These are phyloP conservation scores for Heteromormyrus szaboi DNA, from an alignment of 2,797 vertebrate genomes.

Conservation along the genomic window DNA sequence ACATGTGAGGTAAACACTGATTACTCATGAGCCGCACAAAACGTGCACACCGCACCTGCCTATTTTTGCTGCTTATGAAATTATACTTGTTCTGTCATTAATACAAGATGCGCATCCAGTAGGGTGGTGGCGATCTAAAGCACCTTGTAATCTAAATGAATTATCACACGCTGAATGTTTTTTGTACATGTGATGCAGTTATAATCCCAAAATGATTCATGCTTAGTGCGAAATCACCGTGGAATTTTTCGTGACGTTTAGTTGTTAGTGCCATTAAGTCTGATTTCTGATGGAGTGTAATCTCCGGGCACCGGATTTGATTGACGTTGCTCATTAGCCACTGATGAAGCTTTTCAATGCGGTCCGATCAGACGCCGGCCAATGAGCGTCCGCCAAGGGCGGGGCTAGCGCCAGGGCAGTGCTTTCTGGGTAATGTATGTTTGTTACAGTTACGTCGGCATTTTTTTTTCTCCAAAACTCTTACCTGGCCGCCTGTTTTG, in stretches of 20 bases:
- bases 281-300: not conserved
- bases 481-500: not conserved
- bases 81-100: not conserved
- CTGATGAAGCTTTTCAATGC: conserved; percentile 19
- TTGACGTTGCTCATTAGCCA: conserved; percentile 36
- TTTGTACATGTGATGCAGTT: not conserved
- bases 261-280: not conserved
- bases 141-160: not conserved
- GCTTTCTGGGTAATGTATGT: conserved; percentile 13
- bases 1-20: conserved; percentile 1
- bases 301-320: conserved; percentile 51
- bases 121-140: not conserved
- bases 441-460: not conserved
- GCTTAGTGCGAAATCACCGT: not conserved
- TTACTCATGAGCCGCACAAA: not conserved
- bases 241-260: not conserved
- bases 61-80: not conserved
- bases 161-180: not conserved
- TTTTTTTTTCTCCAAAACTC: not conserved
- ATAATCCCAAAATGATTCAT: not conserved
- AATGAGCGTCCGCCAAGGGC: conserved; percentile 23
- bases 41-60: not conserved
- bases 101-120: not conserved
- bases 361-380: conserved; percentile 26
- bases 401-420: conserved; percentile 8